A percentile compares a stretch with the other conserved stretches of the same genome.
Conservation (phyloP, 2,113 vertebrate species). For the Aleadryas rufinucha region DNA sequence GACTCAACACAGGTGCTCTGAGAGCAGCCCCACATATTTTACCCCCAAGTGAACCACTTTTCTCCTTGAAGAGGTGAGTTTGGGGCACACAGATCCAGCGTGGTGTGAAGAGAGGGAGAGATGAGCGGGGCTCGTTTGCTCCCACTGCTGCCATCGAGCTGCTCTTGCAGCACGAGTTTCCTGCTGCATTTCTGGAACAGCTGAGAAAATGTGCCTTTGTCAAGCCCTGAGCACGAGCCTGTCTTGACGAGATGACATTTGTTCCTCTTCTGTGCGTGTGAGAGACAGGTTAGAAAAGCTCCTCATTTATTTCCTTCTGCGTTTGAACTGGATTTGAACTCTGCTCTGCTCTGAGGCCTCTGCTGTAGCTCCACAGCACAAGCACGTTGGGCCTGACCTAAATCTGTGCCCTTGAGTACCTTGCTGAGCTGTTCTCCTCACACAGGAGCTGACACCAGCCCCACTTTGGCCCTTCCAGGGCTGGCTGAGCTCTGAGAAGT, state of each 20-base stretch:
- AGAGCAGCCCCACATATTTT: neutral
- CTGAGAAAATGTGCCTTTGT: neutral
- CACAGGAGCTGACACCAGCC: neutral
- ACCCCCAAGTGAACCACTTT: rapidly evolving
- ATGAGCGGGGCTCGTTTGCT: neutral
- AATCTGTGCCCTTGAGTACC: neutral
- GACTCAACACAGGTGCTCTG: neutral
- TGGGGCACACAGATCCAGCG: neutral
- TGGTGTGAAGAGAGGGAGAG: neutral
- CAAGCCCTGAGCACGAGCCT: neutral
- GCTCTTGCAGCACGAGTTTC: rapidly evolving
- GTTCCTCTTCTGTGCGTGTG: neutral
- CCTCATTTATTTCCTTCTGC: neutral
- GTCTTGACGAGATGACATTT: neutral
- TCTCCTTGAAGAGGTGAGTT: neutral
- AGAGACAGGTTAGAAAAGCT: neutral
- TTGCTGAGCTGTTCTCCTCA: neutral
- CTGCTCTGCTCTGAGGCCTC: neutral
- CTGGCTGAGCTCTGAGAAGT: neutral
- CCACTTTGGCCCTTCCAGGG: rapidly evolving
- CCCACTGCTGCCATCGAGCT: neutral
- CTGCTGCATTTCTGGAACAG: neutral
- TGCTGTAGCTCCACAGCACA: neutral
- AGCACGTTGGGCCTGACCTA: neutral
- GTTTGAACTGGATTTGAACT: slow-evolving; percentile 39